Evolutionary conservation across 2,797 vertebrate genomes (phyloP), one percentile per base, ranked within the genome.

Genomic region (Helostoma temminkii): DNA sequence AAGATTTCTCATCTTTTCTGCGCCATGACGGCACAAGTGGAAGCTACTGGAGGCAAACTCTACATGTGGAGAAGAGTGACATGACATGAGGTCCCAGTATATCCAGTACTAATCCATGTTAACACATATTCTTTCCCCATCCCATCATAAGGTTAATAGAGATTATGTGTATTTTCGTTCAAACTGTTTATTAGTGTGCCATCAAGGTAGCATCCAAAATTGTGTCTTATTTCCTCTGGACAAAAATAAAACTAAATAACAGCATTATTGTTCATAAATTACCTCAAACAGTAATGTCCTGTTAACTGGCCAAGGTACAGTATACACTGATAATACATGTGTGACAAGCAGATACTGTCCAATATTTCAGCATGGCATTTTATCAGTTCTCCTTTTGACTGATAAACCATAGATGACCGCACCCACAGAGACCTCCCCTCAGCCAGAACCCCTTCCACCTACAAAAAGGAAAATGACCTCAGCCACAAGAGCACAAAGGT

Each of bases 1-100:
- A 43, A 55, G 9, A 76, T 55, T 52, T 68, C 69, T 75, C 48
- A 52, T 42, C 57, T 74, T 63, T 47, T 56, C 48, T 64, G 39
- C 15, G 48, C 46, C 54, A 61, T 24, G 41, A 9, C 53, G 66
- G 43, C 21, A 8, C 0, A 21, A 70, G 42, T n/a, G n/a, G n/a
- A 59, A 9, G 32, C 60, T 34, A 34, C 67, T 16, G 52, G 43
- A 42, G 24, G 60, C 34, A 34, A 10, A 49, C 64, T 47, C 12
- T 46, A 32, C 65, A 54, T 58, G 55, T 56, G n/a, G 43, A 62
- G 25, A 59, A 53, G 22, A 66, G 22, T 58, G 48, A 77, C 46
- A 24, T 47, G 64, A 71, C 55, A 47, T 9, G 34, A 69, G 45
- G 32, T 26, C 50, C 25, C 3, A 32, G 24, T n/a, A n/a, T n/a